These are phyloP conservation scores for Zaprionus vittiger DNA, from an alignment of 1,140 invertebrate genomes.

Conservation along the genomic window DNA sequence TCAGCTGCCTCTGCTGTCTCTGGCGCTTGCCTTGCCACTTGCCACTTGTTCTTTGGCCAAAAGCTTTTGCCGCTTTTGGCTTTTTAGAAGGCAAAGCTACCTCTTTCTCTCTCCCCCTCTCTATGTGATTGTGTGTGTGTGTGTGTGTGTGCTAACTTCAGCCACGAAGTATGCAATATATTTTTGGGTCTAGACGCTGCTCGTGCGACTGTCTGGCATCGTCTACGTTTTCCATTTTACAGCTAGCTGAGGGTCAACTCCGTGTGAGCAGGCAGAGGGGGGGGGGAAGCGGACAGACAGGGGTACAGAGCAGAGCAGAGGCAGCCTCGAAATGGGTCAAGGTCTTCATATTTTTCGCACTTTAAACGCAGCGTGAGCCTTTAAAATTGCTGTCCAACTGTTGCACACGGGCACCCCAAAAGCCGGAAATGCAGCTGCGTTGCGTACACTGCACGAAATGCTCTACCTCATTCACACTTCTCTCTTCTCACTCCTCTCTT, in stretches of 20 bases:
- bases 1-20: constrained; percentile 32
- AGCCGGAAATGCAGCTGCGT: constrained; percentile 66
- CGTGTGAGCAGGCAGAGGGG: background rate
- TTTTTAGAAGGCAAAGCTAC: constrained; percentile 40
- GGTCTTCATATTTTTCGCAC: constrained; percentile 57
- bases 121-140: too few relatives aligned
- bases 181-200: constrained; percentile 72
- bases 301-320: background rate
- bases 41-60: constrained; percentile 59
- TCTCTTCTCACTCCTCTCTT: background rate
- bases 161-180: constrained; percentile 74
- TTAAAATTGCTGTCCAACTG: constrained; percentile 69
- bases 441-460: constrained; percentile 54
- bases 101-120: constrained; percentile 12
- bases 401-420: constrained; percentile 42
- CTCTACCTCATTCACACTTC: constrained; percentile 21
- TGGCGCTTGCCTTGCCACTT: constrained; percentile 48
- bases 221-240: constrained; percentile 53
- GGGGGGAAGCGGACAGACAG: background rate
- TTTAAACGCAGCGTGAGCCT: constrained; percentile 59
- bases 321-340: constrained; percentile 66
- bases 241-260: constrained; percentile 50
- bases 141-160: constrained; percentile 59
- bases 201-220: constrained; percentile 50
- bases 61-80: constrained; percentile 52